phyloP scores from a whole-genome alignment of 2,113 vertebrate genomes.

The Sorex fumeus region DNA sequence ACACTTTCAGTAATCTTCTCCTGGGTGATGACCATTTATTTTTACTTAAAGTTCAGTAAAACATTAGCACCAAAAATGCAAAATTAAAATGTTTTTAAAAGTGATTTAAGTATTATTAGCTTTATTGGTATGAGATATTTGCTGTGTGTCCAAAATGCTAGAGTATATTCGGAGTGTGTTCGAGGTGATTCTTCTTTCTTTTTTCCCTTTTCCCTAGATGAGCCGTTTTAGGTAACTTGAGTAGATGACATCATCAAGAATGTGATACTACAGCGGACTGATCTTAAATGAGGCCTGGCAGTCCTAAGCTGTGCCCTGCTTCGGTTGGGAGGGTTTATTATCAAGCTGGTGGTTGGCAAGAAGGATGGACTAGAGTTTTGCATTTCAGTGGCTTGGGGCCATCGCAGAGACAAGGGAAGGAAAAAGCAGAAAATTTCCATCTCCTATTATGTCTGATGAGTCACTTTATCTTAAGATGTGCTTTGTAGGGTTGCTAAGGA shows the following conservation, averaged over 20 bases:
- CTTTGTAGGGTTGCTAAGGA: conserved; percentile 45
- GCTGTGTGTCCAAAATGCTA: conserved; percentile 28
- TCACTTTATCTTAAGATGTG: conserved; percentile 61
- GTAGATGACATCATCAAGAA: conserved; percentile 67
- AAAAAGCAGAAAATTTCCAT: conserved; percentile 81
- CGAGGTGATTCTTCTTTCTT: not conserved
- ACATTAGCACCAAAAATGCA: conserved; percentile 46
- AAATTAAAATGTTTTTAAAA: conserved; percentile 56
- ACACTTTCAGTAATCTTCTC: conserved; percentile 22
- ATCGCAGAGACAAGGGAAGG: conserved; percentile 70
- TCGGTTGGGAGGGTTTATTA: conserved; percentile 67
- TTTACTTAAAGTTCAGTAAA: conserved; percentile 40
- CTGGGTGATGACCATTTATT: not conserved
- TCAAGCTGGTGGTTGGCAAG: conserved; percentile 76
- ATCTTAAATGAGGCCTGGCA: conserved; percentile 70
- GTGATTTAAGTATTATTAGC: not conserved
- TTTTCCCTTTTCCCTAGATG: not conserved
- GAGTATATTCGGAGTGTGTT: conserved; percentile 35
- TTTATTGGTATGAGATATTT: not conserved
- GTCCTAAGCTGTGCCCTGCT: conserved; percentile 53
- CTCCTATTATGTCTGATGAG: conserved; percentile 58
- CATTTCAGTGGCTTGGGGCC: conserved; percentile 80
- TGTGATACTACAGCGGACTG: conserved; percentile 1
- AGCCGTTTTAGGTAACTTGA: conserved; percentile 56
- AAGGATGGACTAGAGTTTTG: conserved; percentile 71